Base-by-base conservation (phyloP, 1,140 invertebrate genomes). In the Polypedilum pembai region DNA sequence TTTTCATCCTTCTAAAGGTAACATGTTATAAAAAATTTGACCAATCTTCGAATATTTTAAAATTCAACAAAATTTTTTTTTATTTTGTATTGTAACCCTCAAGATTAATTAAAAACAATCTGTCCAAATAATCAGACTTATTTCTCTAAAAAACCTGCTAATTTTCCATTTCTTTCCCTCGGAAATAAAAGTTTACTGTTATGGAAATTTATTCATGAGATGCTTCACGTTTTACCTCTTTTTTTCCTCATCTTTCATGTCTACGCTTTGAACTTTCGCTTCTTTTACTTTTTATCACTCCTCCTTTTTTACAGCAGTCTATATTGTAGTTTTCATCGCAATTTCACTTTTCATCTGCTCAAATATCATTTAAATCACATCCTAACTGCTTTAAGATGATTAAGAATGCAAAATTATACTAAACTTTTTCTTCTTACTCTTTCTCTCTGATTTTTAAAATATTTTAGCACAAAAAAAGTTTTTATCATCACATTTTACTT, bases 141-240 rank as follows among this genome's bases (percentile, higher is more conserved):
- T n/a, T 33, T 33, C 24, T 33, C 5, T 33, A 33, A 33, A 33
- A 5, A 33, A 5, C 24, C 1, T 33, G 24, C 24, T 33, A 33
- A 33, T 3, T 33, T 33, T 33, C 24, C 5, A 33, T 33, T 33
- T 33, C 24, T 33, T 33, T 33, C 24, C 24, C 24, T 33, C 24
- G 24, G 24, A 33, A 33, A 33, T 33, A 33, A 33, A 33, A 33
- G 24, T 33, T 33, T 33, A 33, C 24, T 3, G n/a, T n/a, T 56
- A 56, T 56, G 45, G n/a, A 56, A 56, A 56, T 56, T 56, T 56
- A 56, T 56, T 56, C 45, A 56, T 56, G 45, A 56, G 45, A 56
- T 56, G n/a, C n/a, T 56, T 56, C 45, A 56, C 45, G 45, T 12
- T n/a, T 56, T 56, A 56, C 45, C 45, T 56, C 45, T 56, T 56